Conservation (phyloP, 2,797 vertebrate genomes). For the Tachyglossus aculeatus region DNA sequence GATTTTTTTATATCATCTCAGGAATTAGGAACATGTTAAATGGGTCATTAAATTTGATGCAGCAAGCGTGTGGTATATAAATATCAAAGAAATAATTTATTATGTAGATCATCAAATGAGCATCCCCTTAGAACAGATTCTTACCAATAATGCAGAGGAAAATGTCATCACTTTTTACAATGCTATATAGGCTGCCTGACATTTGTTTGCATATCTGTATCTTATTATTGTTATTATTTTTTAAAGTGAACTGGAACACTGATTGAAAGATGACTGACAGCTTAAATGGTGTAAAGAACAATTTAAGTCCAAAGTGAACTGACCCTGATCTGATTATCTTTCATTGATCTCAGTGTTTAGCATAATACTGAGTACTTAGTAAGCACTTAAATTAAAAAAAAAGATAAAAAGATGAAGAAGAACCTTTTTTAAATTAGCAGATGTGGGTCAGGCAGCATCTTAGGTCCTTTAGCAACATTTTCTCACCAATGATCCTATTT, state of each 20-base stretch:
- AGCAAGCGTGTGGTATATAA: conserved; percentile 35
- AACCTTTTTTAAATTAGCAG: too few relatives aligned
- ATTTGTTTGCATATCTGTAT: background rate
- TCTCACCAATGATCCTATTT: too few relatives aligned
- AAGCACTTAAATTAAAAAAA: too few relatives aligned
- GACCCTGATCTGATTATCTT: too few relatives aligned
- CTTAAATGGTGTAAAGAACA: background rate
- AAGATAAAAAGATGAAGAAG: too few relatives aligned
- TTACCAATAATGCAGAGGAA: conserved; percentile 14
- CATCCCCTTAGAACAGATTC: conserved; percentile 19
- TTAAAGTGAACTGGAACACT: background rate
- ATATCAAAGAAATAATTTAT: conserved; percentile 45
- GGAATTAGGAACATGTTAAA: conserved; percentile 47
- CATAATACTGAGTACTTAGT: too few relatives aligned
- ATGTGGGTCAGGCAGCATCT: too few relatives aligned
- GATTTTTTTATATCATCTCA: conserved; percentile 44
- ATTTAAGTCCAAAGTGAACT: too few relatives aligned
- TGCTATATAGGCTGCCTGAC: background rate
- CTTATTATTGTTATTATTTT: background rate
- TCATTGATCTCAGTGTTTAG: too few relatives aligned
- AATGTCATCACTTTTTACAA: background rate
- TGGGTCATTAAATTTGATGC: conserved; percentile 46
- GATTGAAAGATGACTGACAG: background rate
- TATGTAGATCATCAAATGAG: conserved; percentile 29
- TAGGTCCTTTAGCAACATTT: too few relatives aligned